Conservation (phyloP, 2,113 vertebrate genomes). For the Syrmaticus mikado region DNA sequence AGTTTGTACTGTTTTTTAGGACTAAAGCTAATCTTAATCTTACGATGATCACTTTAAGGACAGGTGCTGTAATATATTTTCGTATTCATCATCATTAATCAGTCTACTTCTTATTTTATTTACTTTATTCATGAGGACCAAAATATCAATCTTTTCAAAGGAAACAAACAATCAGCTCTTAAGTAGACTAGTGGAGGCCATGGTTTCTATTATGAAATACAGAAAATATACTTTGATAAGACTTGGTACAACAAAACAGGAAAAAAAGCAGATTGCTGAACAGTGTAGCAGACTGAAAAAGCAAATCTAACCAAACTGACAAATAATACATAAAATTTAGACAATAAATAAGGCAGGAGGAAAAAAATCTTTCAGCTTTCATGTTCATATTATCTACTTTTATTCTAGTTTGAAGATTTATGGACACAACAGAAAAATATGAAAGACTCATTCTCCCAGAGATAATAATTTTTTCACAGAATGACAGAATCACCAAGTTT, state of each 20-base stretch:
- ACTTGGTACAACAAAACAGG: not conserved
- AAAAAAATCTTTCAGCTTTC: not conserved
- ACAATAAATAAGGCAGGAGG: not conserved
- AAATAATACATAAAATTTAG: constrained; percentile 2
- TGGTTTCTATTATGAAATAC: not conserved
- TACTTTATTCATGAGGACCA: not conserved
- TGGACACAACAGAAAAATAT: not conserved
- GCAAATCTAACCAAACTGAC: not conserved
- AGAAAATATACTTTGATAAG: constrained; percentile 9
- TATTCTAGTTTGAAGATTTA: not conserved
- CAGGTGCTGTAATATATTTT: not conserved
- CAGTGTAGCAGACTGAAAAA: constrained; percentile 13
- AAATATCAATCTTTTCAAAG: not conserved
- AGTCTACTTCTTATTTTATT: not conserved
- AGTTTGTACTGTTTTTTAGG: not conserved
- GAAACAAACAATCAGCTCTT: not conserved
- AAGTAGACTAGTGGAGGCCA: not conserved
- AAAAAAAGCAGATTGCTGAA: not conserved
- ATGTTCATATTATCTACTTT: not conserved
- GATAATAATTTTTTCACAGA: not conserved
- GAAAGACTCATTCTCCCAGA: not conserved
- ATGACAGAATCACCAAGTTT: no score
- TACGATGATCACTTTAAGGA: not conserved
- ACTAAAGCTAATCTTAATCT: not conserved
- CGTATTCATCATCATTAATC: not conserved